Base-by-base conservation (phyloP, 2,888 invertebrate species). In the Sarcophaga caerulescens region DNA sequence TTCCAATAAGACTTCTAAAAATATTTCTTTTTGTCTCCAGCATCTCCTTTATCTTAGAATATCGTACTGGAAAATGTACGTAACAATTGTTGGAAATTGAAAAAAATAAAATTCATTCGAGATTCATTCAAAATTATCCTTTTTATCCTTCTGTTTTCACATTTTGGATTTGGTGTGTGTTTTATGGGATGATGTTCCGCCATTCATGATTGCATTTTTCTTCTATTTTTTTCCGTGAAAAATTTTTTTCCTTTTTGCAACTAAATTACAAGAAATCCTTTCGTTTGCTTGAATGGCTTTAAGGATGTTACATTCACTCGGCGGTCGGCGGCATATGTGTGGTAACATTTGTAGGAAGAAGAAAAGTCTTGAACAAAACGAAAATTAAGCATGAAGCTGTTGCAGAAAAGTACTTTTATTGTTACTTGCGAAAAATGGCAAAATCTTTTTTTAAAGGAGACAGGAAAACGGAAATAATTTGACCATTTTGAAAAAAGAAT, bases 251-350 rank as follows among this genome's bases (percentile, higher is more conserved):
- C 66, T 88, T 88, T 52, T n/a, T 19, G 65, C 19, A 6, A 89
- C 89, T 89, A 90, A 92, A 91, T 91, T 90, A 90, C 90, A 91
- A 91, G 91, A 92, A 92, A 91, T 91, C 91, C 90, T 91, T 91
- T 92, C 90, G 90, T 90, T 90, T 89, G 90, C 90, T 89, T 91
- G 90, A 90, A 90, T 91, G 66, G 90, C 91, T 92, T 90, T 88
- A 88, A 78, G 79, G 79, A 84, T 79, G 65, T 84, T 81, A 19
- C 57, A 19, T 47, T 65, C 57, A 59, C 35, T 45, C n/a, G 78
- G 21, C 19, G 70, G 71, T 65, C 21, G 63, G 71, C 62, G 66
- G 45, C 80, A 85, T 74, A 66, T 44, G 21, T 35, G 76, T 59
- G 65, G 23, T 59, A 17, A 19, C 52, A 45, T 66, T 69, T 44